Conservation (phyloP, 2,797 vertebrate species). For the Vespertilio murinus region DNA sequence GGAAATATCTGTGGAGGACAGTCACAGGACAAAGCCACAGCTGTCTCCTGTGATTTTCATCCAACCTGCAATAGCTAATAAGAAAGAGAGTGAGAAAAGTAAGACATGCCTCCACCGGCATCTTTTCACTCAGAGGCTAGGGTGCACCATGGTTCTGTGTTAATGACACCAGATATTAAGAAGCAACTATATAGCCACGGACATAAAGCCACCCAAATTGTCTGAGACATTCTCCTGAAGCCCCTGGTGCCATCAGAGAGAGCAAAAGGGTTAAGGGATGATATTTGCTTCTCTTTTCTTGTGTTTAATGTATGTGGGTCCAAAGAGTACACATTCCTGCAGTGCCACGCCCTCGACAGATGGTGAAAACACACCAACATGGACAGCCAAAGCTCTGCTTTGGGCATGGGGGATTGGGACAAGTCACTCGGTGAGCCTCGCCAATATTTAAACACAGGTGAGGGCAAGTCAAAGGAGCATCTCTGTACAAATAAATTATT, state of each 20-base stretch:
- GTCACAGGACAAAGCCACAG: background rate
- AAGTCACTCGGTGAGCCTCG: background rate
- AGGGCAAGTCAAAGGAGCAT: background rate
- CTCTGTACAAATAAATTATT: background rate
- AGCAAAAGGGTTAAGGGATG: background rate
- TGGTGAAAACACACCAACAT: background rate
- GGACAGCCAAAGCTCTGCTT: background rate
- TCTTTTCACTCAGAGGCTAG: background rate
- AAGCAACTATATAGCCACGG: background rate
- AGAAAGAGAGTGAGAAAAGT: background rate
- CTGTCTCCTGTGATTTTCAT: background rate
- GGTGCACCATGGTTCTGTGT: rapidly evolving
- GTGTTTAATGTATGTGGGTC: background rate
- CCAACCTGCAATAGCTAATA: background rate
- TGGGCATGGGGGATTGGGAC: background rate
- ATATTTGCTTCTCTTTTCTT: background rate
- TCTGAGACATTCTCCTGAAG: background rate
- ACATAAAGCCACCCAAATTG: background rate
- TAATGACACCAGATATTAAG: background rate
- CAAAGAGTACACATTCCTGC: background rate
- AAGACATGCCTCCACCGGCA: background rate
- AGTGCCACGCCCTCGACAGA: background rate
- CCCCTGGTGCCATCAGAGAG: background rate
- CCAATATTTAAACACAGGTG: background rate
- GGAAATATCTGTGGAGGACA: background rate